These are phyloP conservation scores for Ochropleura plecta DNA, from an alignment of 2,888 invertebrate genomes.

Conservation along the genomic window DNA sequence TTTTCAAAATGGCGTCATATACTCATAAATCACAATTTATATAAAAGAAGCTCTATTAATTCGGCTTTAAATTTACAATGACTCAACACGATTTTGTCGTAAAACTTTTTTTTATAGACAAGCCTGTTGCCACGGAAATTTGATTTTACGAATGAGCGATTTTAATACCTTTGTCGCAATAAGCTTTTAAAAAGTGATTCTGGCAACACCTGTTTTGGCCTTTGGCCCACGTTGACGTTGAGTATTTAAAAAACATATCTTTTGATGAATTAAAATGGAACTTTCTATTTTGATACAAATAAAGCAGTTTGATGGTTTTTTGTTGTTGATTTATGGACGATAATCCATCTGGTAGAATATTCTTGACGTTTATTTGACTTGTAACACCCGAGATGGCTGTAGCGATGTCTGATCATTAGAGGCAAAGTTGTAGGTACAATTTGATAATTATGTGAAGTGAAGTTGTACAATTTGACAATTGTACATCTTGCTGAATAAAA, in stretches of 20 bases:
- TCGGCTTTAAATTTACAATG: slow-evolving; percentile 68
- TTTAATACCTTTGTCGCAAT: slow-evolving; percentile 72
- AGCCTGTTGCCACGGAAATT: slow-evolving; percentile 80
- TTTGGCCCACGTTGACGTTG: neutral
- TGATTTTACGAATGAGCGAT: slow-evolving; percentile 80
- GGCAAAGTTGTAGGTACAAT: slow-evolving; percentile 4
- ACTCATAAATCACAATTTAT: neutral
- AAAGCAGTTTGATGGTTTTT: slow-evolving; percentile 14
- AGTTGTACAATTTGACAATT: too few relatives aligned
- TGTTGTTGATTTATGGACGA: neutral
- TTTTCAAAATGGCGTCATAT: neutral
- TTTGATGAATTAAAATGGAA: neutral
- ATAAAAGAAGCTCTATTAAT: neutral
- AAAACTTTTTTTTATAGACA: slow-evolving; percentile 75
- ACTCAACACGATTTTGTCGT: slow-evolving; percentile 61
- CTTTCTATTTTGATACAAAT: neutral
- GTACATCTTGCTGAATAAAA: slow-evolving; percentile 24
- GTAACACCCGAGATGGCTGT: neutral
- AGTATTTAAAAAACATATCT: slow-evolving; percentile 6
- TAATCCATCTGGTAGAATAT: neutral
- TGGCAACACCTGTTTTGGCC: slow-evolving; percentile 25
- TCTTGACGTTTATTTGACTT: slow-evolving; percentile 1
- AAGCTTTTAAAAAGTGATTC: slow-evolving; percentile 44
- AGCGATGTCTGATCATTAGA: slow-evolving; percentile 6
- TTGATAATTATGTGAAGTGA: too few relatives aligned